Evolutionary conservation across 2,888 invertebrate genomes (phyloP).

Genomic region (Margaritifera margaritifera): DNA sequence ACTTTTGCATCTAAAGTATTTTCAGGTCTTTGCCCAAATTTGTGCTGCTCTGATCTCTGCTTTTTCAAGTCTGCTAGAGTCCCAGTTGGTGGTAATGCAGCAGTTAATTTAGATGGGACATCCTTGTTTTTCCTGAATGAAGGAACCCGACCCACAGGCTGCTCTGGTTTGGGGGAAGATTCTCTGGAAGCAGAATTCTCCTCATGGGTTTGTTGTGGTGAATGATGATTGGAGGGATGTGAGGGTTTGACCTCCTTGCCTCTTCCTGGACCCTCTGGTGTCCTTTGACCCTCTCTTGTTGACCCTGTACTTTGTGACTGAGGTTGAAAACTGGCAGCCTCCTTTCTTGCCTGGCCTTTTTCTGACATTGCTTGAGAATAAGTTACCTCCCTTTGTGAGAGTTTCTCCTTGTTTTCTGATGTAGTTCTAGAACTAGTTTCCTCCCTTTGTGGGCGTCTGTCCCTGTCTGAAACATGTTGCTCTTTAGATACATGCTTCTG

Average conservation of each 20-base stretch:
- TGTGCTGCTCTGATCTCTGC: slow-evolving; percentile 77
- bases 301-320: not conserved
- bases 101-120: slow-evolving; percentile 13
- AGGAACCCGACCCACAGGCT: slow-evolving; percentile 15
- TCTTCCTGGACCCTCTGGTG: too few relatives aligned
- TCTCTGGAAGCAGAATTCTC: too few relatives aligned
- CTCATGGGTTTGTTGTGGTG: too few relatives aligned
- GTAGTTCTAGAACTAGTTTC: not conserved
- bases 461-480: slow-evolving; percentile 4
- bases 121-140: slow-evolving; percentile 41
- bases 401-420: slow-evolving; percentile 1
- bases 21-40: slow-evolving; percentile 32
- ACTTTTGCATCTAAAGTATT: slow-evolving; percentile 52
- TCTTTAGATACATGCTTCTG: slow-evolving; percentile 12
- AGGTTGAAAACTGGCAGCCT: not conserved
- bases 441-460: not conserved
- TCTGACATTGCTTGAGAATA: not conserved
- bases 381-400: not conserved
- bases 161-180: slow-evolving; percentile 1
- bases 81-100: slow-evolving; percentile 75
- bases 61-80: slow-evolving; percentile 95
- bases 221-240: too few relatives aligned
- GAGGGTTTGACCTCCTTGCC: too few relatives aligned
- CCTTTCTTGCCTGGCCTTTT: not conserved
- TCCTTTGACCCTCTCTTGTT: slow-evolving; percentile 1